Base-by-base conservation (phyloP, 2,888 invertebrate species). In the Amiota communis region DNA sequence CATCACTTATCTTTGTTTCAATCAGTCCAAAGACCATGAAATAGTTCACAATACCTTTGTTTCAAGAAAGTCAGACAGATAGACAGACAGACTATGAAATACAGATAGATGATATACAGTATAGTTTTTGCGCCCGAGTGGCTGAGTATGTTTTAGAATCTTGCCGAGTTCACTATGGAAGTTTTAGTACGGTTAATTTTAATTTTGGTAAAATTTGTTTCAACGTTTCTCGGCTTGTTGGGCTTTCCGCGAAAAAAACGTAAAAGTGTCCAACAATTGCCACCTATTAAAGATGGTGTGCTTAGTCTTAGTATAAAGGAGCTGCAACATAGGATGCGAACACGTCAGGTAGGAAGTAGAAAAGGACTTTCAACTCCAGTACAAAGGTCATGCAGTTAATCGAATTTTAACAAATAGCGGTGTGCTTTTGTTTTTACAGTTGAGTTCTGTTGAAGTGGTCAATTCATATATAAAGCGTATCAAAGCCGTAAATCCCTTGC, bases 391-490 rank as follows among this genome's bases (percentile, higher is more conserved):
- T 64, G 46, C 53, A 47, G 15, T 12, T 56, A 73, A 56, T n/a
- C 49, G n/a, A 11, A 64, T 63, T 23, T 23, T 23, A 1, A 23
- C 23, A 23, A 2, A 23, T 23, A 1, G 23, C n/a, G 23, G 36
- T 36, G 2, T 36, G 36, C 36, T 36, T 36, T 36, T 2, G 36
- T 23, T 56, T 49, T 61, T 81, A 20, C 84, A 94, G 94, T 75
- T 94, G 48, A 91, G 90, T 65, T 93, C 93, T 71, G 91, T 92
- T 80, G 90, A 92, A 73, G 89, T 94, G 8, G 91, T 93, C 0
- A 79, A 86, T 4, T 91, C 92, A 0, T 95, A 92, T 86, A 93
- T 95, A 68, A 89, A 91, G 1, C 91, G 95, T 49, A 92, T 94
- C 20, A 91, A 91, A 71, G 91, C 91, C 79, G 93, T 95, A 0